Conservation (phyloP, 2,113 vertebrate genomes). For the Epinephelus fuscoguttatus region DNA sequence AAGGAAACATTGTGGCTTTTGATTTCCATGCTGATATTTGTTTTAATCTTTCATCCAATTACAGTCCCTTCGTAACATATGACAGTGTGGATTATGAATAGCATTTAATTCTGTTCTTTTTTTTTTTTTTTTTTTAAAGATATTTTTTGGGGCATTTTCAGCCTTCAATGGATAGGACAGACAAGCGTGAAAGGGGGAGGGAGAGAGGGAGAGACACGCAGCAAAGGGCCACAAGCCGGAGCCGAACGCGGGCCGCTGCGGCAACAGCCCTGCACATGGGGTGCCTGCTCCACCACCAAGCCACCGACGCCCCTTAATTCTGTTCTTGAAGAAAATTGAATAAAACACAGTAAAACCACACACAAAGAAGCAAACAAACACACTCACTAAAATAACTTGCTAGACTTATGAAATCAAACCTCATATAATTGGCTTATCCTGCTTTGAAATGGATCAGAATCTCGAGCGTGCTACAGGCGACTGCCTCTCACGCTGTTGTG, state of each 20-base stretch:
- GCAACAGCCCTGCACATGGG: too few species aligned
- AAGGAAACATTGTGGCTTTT: background rate
- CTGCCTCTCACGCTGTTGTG: constrained; percentile 29
- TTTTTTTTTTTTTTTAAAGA: too few species aligned
- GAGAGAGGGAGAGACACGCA: too few species aligned
- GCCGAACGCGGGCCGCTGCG: too few species aligned
- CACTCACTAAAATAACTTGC: constrained; percentile 55
- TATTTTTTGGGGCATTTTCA: too few species aligned
- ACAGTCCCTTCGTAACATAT: constrained; percentile 35
- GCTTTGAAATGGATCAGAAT: constrained; percentile 52
- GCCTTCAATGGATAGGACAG: too few species aligned
- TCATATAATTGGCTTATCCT: constrained; percentile 63
- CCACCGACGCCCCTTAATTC: too few species aligned
- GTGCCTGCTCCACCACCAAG: too few species aligned
- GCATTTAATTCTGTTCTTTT: constrained; percentile 58
- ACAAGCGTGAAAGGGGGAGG: too few species aligned
- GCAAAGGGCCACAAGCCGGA: too few species aligned
- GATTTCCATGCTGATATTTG: constrained; percentile 27
- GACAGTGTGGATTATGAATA: constrained; percentile 27
- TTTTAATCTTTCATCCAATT: constrained; percentile 45
- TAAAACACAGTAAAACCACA: background rate
- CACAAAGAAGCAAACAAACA: constrained; percentile 38
- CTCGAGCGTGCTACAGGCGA: constrained; percentile 38
- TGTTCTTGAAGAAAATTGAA: background rate
- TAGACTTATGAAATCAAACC: constrained; percentile 66